Evolutionary conservation across 2,113 vertebrate genomes (phyloP), one percentile per base, ranked within the genome.

Genomic region (Heterotilapia buettikoferi): DNA sequence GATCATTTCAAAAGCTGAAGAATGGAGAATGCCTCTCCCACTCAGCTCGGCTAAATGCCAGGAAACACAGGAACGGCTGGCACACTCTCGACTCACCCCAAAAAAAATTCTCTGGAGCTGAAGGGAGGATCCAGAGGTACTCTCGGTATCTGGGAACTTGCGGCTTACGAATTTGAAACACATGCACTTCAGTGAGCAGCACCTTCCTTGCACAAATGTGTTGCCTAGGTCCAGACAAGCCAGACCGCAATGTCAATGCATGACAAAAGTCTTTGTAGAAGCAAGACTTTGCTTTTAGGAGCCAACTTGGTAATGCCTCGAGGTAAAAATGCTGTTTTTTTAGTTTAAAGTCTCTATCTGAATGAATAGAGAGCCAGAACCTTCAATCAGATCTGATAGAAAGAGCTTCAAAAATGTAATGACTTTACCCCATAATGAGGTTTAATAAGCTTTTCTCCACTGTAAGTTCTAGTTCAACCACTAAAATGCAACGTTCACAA

Each of bases 1-100:
- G 73, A 29, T 78, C 26, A 33, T 78, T 33, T 78, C 73, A 52
- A 78, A 78, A 33, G 45, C 73, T 52, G 26, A n/a, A 78, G 73
- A 78, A 31, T 33, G 45, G 73, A 52, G 73, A 52, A 31, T 19
- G 45, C 18, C 26, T 13, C 26, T 13, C 45, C 18, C 26, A 78
- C 26, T 78, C 10, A 52, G 45, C 73, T 78, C 26, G 2, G 45
- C 45, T 33, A 50, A 78, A 78, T 13, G 16, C 73, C 45, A 78
- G 45, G 45, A 31, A 78, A 33, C 73, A 6, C 26, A n/a, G 45
- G 45, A 78, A 52, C 2, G 10, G 10, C 43, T 31, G 45, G 73
- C 26, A 33, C 45, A 12, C 45, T 78, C 26, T 33, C 5, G 6
- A 78, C 45, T 78, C 18, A n/a, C 18, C 59, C 26, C 29, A 29